Evolutionary conservation across 2,797 vertebrate species (phyloP).

Genomic region (Enteromius unitaeniatus): DNA sequence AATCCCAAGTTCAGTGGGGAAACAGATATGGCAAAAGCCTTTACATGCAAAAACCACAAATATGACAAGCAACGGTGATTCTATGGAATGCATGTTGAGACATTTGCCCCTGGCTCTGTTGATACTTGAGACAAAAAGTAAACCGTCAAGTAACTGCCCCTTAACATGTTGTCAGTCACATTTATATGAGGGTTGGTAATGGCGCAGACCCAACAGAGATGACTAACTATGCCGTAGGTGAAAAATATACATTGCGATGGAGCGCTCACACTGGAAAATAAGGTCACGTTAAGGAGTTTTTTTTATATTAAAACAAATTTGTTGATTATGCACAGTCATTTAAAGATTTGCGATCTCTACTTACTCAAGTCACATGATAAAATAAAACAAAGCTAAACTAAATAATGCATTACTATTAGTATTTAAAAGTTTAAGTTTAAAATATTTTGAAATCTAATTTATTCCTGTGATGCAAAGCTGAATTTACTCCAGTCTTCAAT

Average conservation of each 20-base stretch:
- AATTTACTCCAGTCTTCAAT: not conserved
- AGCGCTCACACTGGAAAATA: not conserved
- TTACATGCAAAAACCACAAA: conserved; percentile 16
- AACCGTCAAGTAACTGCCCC: conserved; percentile 55
- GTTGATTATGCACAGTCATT: not conserved
- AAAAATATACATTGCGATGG: not conserved
- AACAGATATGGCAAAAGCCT: not conserved
- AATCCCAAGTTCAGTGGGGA: not conserved
- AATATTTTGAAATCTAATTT: not conserved
- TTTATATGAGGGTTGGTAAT: conserved; percentile 32
- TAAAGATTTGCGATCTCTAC: not conserved
- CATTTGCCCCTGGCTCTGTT: conserved; percentile 59
- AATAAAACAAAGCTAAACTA: too few species aligned
- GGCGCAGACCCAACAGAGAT: not conserved
- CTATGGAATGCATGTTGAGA: conserved; percentile 56
- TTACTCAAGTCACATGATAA: not conserved
- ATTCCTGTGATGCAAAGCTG: not conserved
- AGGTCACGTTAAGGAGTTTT: not conserved
- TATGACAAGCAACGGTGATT: conserved; percentile 19
- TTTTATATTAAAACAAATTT: not conserved
- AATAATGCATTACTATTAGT: too few species aligned
- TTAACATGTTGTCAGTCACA: conserved; percentile 43
- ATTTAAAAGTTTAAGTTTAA: not conserved
- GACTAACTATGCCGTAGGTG: not conserved
- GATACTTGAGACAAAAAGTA: conserved; percentile 60